phyloP scores from a whole-genome alignment of 2,797 vertebrate genomes.

The Psittacula echo region DNA sequence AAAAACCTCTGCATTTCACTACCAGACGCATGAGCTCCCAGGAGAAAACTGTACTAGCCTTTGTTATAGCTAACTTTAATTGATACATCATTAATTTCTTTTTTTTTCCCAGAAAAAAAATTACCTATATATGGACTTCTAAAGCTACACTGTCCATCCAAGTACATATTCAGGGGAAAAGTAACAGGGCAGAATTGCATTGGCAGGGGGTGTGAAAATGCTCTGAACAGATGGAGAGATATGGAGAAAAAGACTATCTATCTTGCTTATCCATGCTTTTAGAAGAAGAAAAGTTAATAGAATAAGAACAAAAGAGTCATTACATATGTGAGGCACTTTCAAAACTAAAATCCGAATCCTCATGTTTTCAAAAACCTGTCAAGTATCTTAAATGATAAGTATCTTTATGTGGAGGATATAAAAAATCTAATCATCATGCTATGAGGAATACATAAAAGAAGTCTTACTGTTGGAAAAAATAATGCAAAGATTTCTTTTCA shows the following conservation, averaged over 20 bases:
- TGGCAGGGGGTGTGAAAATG: background rate
- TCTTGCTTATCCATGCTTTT: background rate
- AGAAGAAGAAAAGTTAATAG: background rate
- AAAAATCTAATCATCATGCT: conserved; percentile 28
- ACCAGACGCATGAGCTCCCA: background rate
- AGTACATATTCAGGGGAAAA: conserved; percentile 49
- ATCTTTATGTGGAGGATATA: background rate
- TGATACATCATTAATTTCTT: background rate
- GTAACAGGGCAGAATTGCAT: background rate
- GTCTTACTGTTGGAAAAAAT: conserved; percentile 20
- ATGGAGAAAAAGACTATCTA: background rate
- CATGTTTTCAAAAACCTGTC: conserved; percentile 24
- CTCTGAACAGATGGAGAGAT: conserved; percentile 25
- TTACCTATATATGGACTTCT: conserved; percentile 60
- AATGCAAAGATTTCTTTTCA: conserved; percentile 43
- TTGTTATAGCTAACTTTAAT: conserved; percentile 45
- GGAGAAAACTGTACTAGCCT: conserved; percentile 3
- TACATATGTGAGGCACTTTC: background rate
- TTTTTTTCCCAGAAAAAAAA: conserved; percentile 33
- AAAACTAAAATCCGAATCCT: background rate
- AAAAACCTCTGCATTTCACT: background rate
- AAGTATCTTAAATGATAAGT: conserved; percentile 22
- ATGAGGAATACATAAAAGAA: conserved; percentile 22
- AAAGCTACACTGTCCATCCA: conserved; percentile 22
- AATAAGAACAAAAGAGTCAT: conserved; percentile 11